phyloP scores from a whole-genome alignment of 1,140 invertebrate genomes.

The Drosophila azteca region DNA sequence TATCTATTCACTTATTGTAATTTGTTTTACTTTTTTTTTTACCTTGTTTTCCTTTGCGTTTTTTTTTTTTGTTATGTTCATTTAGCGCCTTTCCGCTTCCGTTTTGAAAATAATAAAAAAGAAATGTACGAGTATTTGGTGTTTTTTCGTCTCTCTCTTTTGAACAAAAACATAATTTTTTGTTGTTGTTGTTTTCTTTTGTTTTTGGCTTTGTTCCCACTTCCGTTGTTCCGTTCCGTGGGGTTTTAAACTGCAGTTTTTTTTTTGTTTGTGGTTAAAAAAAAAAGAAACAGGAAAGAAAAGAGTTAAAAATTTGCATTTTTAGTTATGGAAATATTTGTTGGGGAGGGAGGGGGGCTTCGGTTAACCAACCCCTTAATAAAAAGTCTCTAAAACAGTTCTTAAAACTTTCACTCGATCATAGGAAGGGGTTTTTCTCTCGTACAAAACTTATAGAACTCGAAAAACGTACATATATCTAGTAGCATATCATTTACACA shows the following conservation, averaged over 20 bases:
- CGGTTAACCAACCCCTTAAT: background rate
- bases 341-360: no score
- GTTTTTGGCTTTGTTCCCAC: constrained; percentile 36
- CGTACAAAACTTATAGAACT: no score
- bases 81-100: constrained; percentile 56
- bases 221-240: constrained; percentile 50
- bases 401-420: constrained; percentile 36
- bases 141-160: constrained; percentile 40
- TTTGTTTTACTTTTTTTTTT: constrained; percentile 27
- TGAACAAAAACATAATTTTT: constrained; percentile 29
- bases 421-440: no score
- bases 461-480: no score
- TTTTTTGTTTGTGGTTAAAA: background rate
- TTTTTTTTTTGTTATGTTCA: constrained; percentile 28
- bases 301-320: constrained; percentile 32
- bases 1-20: constrained; percentile 9
- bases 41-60: constrained; percentile 22
- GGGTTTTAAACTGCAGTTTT: constrained; percentile 34
- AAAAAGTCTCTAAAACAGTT: background rate
- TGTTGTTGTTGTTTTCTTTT: constrained; percentile 12
- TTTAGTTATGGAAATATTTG: constrained; percentile 1
- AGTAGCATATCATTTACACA: background rate
- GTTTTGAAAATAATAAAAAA: constrained; percentile 35
- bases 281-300: background rate
- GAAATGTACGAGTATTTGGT: constrained; percentile 13